phyloP scores from a whole-genome alignment of 2,888 invertebrate genomes.

The Aleiodes leptofemur region DNA sequence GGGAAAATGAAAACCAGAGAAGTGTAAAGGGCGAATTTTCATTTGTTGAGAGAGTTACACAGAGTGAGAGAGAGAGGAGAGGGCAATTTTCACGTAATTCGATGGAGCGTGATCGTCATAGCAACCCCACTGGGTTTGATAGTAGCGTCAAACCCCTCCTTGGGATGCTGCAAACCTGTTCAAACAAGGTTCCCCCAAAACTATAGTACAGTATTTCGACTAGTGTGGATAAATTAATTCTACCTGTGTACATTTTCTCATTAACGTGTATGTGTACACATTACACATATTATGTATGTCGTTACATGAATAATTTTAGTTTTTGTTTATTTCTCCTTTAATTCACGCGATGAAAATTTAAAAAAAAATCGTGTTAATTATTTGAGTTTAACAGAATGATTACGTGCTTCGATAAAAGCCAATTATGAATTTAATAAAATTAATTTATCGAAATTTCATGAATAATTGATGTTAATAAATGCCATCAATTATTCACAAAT shows the following conservation, averaged over 20 bases:
- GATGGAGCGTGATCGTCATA: conserved; percentile 75
- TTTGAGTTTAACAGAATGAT: no score
- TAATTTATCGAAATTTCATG: no score
- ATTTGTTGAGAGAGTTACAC: conserved; percentile 4
- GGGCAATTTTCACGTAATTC: conserved; percentile 75
- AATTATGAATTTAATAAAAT: no score
- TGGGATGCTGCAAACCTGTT: conserved; percentile 72
- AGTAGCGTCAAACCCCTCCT: conserved; percentile 61
- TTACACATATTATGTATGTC: not conserved
- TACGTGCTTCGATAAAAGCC: no score
- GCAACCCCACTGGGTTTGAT: conserved; percentile 66
- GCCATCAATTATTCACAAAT: no score
- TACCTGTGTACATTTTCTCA: conserved; percentile 36
- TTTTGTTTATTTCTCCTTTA: not conserved
- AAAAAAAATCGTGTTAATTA: no score
- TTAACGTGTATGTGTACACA: conserved; percentile 32
- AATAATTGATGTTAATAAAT: no score
- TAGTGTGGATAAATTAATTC: conserved; percentile 21
- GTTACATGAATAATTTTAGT: not conserved
- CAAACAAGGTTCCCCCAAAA: conserved; percentile 71
- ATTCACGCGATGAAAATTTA: not conserved
- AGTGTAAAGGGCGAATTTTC: conserved; percentile 57
- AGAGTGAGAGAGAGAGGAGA: conserved; percentile 56
- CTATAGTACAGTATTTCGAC: conserved; percentile 57
- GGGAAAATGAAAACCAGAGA: conserved; percentile 54